Percentiles rank a stretch among this genome's conserved stretches.
Conservation (phyloP, 2,888 invertebrate species). For the Frankliniella fusca region DNA sequence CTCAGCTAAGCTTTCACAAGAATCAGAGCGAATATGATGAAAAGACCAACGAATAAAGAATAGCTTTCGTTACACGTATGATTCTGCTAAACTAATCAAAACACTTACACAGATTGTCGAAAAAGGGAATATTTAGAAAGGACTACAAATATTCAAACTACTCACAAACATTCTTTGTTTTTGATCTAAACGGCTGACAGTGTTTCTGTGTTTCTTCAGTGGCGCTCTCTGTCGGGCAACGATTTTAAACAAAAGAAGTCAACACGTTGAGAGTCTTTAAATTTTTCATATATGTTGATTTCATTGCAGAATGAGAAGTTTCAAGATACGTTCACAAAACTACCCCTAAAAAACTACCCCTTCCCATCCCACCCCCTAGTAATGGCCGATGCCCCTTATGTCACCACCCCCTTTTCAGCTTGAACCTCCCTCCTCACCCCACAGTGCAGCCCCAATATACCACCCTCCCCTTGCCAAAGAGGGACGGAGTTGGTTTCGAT, state of each 20-base stretch:
- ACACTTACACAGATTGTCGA: background rate
- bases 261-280: background rate
- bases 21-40: too few relatives aligned
- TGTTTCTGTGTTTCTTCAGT: background rate
- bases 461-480: background rate
- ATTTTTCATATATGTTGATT: background rate
- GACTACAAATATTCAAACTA: background rate
- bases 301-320: background rate
- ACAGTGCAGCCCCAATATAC: background rate
- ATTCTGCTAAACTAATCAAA: too few relatives aligned
- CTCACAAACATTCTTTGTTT: slow-evolving; percentile 24
- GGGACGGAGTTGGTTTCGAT: slow-evolving; percentile 15
- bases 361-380: background rate
- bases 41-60: too few relatives aligned
- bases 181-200: background rate
- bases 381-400: background rate
- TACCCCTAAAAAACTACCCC: background rate
- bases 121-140: background rate
- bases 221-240: background rate
- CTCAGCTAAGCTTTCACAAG: too few relatives aligned
- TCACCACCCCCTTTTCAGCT: background rate
- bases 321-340: background rate
- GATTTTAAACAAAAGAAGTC: background rate
- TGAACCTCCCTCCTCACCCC: background rate
- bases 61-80: too few relatives aligned